Evolutionary conservation across 2,888 invertebrate genomes (phyloP), one percentile per base, ranked within the genome.

Genomic region (Toxonevra muliebris): DNA sequence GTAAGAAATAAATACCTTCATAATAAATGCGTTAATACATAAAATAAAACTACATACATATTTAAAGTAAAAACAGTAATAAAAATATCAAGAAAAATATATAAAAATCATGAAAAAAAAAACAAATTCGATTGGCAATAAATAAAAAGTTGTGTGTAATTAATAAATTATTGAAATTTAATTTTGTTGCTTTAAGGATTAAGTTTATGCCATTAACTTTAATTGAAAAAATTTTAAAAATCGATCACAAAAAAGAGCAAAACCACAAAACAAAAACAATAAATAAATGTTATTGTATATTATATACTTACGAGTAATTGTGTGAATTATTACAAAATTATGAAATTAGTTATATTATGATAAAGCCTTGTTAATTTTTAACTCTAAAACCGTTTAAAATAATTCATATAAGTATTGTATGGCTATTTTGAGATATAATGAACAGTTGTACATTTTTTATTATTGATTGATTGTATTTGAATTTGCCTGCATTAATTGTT

Each of bases 111-210:
- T 55, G 54, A 42, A 20, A 50, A n/a, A 48, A 48, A 57, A 50
- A 30, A 30, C 30, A 30, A 30, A n/a, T 53, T 61, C 64, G 55
- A 69, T 65, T 53, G 61, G 69, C 69, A 66, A 67, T 69, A 67
- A 54, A 30, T 45, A 43, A 61, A 58, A 57, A 66, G 64, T 66
- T 66, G 67, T 65, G 66, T 67, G 62, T 54, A 62, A 52, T 53
- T 15, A 60, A 50, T 63, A 63, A 54, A 55, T 54, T 20, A 17
- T 53, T 4, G 20, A 30, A 30, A 30, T 12, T 52, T 59, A 52
- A 52, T 59, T 58, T 17, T 59, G 15, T 43, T 53, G 43, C 55
- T 13, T 13, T 42, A 15, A 58, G 17, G 17, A 7, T 63, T 17
- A 52, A 43, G 41, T 60, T 30, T 60, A 19, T 65, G 45, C 60